Base-by-base conservation (phyloP, 2,797 vertebrate species). In the Pagetopsis macropterus region DNA sequence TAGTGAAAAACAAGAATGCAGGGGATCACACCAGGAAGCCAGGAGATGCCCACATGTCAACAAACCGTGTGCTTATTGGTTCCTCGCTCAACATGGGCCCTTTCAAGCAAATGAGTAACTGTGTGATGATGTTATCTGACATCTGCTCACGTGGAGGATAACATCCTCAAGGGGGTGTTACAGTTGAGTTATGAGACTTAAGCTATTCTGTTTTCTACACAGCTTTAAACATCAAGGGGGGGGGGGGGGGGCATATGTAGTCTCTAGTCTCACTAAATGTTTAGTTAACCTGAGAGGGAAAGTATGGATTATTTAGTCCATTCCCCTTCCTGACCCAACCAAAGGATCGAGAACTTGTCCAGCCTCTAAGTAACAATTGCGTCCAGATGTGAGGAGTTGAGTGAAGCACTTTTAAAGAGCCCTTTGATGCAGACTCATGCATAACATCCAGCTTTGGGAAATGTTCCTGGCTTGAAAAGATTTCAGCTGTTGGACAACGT, bases 361-460 rank as follows among this genome's bases (percentile, higher is more conserved):
- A 78, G 90, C 87, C 89, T 90, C 80, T 83, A 79, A 85, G 65
- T 75, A 85, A 91, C 94, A 95, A 95, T 93, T 93, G 88, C 82
- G 81, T 92, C 93, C 96, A 96, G 94, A 95, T 95, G 90, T 90
- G 67, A 84, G 52, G 75, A 78, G 79, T 84, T 73, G 31, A 73
- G 80, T 37, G 48, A 76, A 81, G 78, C 75, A 70, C 62, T 74
- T 83, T 77, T 76, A 48, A 87, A 82, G 78, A 68, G 63, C 43
- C 69, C 85, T 93, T 91, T 93, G 91, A 94, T 91, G 88, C 84
- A 83, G 75, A 67, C 76, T 87, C 82, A 83, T 78, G 87, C 84
- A 88, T 82, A 86, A 91, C 87, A 88, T 88, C 80, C 75, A 83
- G 75, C 83, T 81, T 85, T 80, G 84, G 44, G 87, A 81, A 85